Base-by-base conservation (phyloP, 2,888 invertebrate genomes). In the Apamea anceps region DNA sequence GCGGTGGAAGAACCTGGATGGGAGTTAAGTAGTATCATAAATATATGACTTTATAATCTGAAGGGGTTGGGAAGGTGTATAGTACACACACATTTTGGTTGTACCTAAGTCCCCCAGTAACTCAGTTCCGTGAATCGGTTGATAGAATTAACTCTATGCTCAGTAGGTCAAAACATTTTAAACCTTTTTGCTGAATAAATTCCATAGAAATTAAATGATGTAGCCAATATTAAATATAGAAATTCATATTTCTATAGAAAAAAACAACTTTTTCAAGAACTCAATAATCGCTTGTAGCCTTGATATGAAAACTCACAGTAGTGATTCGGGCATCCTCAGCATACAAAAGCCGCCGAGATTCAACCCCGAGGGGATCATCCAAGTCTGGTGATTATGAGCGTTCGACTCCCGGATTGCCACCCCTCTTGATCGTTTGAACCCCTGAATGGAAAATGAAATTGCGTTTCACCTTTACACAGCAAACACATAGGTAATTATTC, bases 1-100 rank as follows among this genome's bases (percentile, higher is more conserved):
- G 37, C 96, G 95, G 77, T 95, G 94, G 89, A 96, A 96, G 86
- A 96, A 96, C 45, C 96, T 96, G 85, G 25, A 25, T 51, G 67
- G 42, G 67, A 68, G 54, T 28, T 37, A 12, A 57, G 18, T 18
- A 18, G 7, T 66, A 25, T 15, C 3, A 51, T 51, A 51, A 51
- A 51, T 25, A 70, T 32, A 32, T 32, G 32, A 25, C 5, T 71
- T 51, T 54, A 71, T 18, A 13, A 25, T 25, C 15, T 71, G 32
- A 32, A 71, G 32, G 51, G 51, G 32, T 71, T 51, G 51, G 25
- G 5, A 71, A 32, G 25, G 25, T 71, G 28, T 0, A 51, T 12
- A 42, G n/a, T 67, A 42, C 42, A 28, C 2, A 51, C 28, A 70
- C 13, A 7, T 51, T 28, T n/a, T 13, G 51, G 15, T 32, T 32